Conservation (phyloP, 2,113 vertebrate species). For the Scytalopus superciliaris region DNA sequence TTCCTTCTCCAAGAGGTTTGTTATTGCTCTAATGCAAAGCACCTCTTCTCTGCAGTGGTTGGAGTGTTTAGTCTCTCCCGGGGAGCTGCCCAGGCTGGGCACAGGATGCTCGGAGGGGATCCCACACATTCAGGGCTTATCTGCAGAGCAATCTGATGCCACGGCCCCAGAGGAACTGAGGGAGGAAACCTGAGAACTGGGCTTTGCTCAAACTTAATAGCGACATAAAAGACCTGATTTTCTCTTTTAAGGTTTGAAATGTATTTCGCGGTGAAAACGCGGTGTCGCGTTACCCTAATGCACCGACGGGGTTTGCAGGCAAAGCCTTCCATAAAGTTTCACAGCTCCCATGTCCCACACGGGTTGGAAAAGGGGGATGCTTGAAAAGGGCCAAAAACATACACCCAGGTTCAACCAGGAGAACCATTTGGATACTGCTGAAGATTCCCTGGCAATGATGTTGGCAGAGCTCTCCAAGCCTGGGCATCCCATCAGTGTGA, state of each 20-base stretch:
- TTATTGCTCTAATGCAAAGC: slow-evolving; percentile 26
- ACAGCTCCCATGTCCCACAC: neutral
- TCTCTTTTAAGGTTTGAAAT: slow-evolving; percentile 33
- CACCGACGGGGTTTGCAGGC: neutral
- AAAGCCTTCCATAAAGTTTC: slow-evolving; percentile 35
- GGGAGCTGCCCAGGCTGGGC: neutral
- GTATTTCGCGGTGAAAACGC: slow-evolving; percentile 11
- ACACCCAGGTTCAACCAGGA: neutral
- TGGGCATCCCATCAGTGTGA: accelerated
- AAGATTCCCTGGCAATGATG: neutral
- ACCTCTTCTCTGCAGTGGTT: neutral
- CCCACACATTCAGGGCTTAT: neutral
- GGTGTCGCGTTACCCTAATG: slow-evolving; percentile 42
- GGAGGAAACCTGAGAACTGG: slow-evolving; percentile 43
- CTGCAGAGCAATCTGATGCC: slow-evolving; percentile 45
- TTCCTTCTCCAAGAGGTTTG: neutral
- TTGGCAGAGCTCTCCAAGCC: neutral
- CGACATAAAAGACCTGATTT: slow-evolving; percentile 57
- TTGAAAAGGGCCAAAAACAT: neutral
- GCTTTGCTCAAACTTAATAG: slow-evolving; percentile 46
- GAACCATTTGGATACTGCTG: neutral
- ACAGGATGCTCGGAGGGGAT: neutral
- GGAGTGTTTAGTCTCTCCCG: neutral
- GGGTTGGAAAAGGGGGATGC: neutral
- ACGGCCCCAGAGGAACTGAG: slow-evolving; percentile 30